Conservation (phyloP, 2,113 vertebrate species). For the Sinosuthora webbiana region DNA sequence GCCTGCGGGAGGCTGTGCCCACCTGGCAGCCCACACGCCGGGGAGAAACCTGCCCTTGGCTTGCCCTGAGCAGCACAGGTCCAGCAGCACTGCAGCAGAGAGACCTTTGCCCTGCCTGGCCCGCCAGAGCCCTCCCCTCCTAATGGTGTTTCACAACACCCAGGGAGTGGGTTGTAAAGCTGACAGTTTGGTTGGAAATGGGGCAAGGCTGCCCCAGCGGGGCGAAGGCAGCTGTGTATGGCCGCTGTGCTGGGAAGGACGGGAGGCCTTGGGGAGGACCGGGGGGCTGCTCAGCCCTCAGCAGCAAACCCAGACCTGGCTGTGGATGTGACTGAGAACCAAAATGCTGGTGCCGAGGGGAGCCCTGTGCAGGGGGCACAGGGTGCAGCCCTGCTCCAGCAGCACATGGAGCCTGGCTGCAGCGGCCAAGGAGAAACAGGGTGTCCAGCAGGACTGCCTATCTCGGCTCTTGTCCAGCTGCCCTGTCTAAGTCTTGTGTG, state of each 20-base stretch:
- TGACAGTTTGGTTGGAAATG: background rate
- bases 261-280: rapidly evolving
- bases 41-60: background rate
- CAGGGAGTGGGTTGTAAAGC: background rate
- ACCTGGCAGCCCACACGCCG: background rate
- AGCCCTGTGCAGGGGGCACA: background rate
- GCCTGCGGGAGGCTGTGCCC: background rate
- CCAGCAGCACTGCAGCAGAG: rapidly evolving
- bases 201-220: background rate
- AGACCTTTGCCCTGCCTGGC: background rate
- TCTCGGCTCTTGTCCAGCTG: background rate
- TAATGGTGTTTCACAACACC: background rate
- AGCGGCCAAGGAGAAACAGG: rapidly evolving
- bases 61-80: background rate
- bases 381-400: background rate
- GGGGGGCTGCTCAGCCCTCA: background rate
- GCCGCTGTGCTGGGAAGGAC: background rate
- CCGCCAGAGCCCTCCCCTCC: background rate
- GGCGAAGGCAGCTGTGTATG: rapidly evolving
- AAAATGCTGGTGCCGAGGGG: background rate
- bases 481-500: background rate
- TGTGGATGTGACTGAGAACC: background rate
- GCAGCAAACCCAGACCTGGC: background rate
- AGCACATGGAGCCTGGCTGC: background rate
- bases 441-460: background rate